Base-by-base conservation (phyloP, 2,888 invertebrate species). In the Andrena bicolor region DNA sequence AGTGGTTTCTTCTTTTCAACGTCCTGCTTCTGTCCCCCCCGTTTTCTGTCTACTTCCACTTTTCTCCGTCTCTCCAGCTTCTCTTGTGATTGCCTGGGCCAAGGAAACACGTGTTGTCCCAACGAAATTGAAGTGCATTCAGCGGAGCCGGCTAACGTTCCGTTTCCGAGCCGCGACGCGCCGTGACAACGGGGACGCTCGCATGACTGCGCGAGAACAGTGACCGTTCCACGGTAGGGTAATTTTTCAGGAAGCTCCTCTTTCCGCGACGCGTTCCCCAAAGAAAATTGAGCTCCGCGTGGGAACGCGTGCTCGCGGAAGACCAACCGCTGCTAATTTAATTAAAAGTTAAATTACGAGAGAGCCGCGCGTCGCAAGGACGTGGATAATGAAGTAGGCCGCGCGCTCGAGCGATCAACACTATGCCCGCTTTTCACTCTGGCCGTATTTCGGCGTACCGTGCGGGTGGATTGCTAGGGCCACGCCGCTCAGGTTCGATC, bases 41-140 rank as follows among this genome's bases (percentile, higher is more conserved):
- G 23, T 7, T 32, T 48, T 7, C n/a, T 1, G 32, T 26, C 32
- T 48, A 28, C 63, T 16, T 20, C 16, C n/a, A 16, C 6, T n/a
- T 3, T 13, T n/a, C 51, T 61, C 32, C 58, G 30, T 53, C 64
- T 41, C 56, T 28, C 58, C n/a, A 26, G 20, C 48, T 72, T 35
- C 71, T 65, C 70, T 20, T 48, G 76, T 80, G 74, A 73, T 70
- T 63, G 66, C 66, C 82, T 70, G 26, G 30, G 60, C 75, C 64
- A 66, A 77, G 85, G 75, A 85, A 76, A 82, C 83, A 72, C 87
- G 86, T 81, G 86, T 88, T 83, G 86, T 86, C 86, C 74, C 75
- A 82, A 80, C 88, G 85, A 88, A 85, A 88, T 88, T 88, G 88
- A 83, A 88, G 88, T 82, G 85, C 86, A 82, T 78, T 80, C 81